Evolutionary conservation across 2,797 vertebrate species (phyloP).

Genomic region (Squalus acanthias): DNA sequence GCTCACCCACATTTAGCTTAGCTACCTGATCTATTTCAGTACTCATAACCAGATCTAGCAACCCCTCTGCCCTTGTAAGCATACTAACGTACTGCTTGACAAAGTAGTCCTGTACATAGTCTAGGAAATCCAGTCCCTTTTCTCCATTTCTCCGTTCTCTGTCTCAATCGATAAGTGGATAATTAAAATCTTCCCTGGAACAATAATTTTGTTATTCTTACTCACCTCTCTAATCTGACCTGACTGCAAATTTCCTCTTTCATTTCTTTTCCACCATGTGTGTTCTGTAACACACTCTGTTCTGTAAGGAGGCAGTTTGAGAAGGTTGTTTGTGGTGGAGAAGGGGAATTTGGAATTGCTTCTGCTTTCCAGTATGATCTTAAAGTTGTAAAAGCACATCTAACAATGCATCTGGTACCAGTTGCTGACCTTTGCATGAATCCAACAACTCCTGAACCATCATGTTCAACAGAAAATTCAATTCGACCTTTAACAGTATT

Average conservation of each 20-base stretch:
- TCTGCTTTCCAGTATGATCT: not conserved
- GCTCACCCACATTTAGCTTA: not conserved
- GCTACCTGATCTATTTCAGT: not conserved
- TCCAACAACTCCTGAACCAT: not conserved
- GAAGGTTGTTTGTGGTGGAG: not conserved
- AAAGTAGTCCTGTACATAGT: not conserved
- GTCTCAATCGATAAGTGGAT: not conserved
- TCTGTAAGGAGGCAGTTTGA: not conserved
- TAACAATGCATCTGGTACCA: not conserved
- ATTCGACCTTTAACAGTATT: not conserved
- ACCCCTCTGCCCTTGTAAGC: not conserved
- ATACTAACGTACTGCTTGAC: not conserved
- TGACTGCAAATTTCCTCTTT: too few relatives aligned
- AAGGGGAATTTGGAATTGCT: not conserved
- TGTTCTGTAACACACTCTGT: too few relatives aligned
- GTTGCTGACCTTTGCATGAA: not conserved
- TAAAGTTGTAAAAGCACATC: not conserved
- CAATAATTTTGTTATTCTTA: too few relatives aligned
- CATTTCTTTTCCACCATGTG: too few relatives aligned
- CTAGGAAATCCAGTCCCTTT: too few relatives aligned
- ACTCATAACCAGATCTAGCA: not conserved
- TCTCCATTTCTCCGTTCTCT: not conserved
- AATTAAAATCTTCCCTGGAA: too few relatives aligned
- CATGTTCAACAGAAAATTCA: not conserved
- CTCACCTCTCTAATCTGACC: too few relatives aligned